Percentiles rank a stretch among this genome's conserved stretches.
These are phyloP conservation scores for Eupithecia dodoneata DNA, from an alignment of 2,888 invertebrate genomes.

Conservation along the genomic window DNA sequence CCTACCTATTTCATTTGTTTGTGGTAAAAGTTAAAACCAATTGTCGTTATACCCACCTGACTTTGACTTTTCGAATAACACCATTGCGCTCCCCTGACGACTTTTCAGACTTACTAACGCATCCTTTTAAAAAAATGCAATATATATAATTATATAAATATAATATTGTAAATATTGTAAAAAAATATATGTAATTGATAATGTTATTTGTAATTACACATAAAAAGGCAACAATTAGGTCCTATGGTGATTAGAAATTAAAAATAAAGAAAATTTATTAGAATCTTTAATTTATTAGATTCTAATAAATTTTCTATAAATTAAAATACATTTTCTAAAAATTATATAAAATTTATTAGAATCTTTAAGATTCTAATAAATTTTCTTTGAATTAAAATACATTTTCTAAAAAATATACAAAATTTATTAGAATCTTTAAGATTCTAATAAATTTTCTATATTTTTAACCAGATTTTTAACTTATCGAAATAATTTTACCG, in stretches of 20 bases:
- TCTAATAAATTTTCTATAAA: background rate
- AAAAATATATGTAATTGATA: too few relatives aligned
- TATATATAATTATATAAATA: too few relatives aligned
- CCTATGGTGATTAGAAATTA: background rate
- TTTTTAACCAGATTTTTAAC: background rate
- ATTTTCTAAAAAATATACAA: too few relatives aligned
- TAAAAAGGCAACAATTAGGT: background rate
- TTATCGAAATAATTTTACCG: background rate
- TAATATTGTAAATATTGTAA: too few relatives aligned
- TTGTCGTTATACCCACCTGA: background rate
- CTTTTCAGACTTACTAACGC: background rate
- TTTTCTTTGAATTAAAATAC: too few relatives aligned
- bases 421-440: background rate
- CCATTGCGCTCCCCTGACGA: background rate
- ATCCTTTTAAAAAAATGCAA: background rate
- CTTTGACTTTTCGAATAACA: background rate
- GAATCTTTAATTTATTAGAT: too few relatives aligned
- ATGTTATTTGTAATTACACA: background rate
- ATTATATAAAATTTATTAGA: too few relatives aligned
- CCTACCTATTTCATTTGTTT: background rate
- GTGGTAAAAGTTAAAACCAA: background rate
- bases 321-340: too few relatives aligned
- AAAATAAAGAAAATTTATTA: too few relatives aligned
- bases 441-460: background rate
- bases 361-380: background rate